Conservation (phyloP, 2,888 invertebrate genomes). For the Spisula subtruncata region DNA sequence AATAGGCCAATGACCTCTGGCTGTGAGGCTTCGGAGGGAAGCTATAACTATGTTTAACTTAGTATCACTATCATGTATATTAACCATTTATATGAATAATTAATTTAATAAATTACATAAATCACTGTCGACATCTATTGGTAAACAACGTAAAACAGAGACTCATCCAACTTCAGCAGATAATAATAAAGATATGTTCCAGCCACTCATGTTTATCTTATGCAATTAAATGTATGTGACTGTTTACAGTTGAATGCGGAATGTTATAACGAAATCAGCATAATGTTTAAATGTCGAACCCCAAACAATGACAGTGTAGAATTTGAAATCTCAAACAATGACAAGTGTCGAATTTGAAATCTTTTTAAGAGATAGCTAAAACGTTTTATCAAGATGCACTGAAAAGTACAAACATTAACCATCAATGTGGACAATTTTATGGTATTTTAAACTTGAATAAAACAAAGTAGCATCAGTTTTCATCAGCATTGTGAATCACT, state of each 20-base stretch:
- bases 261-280: not conserved
- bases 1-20: too few relatives aligned
- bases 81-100: too few relatives aligned
- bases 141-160: too few relatives aligned
- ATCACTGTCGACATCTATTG: too few relatives aligned
- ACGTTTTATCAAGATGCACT: not conserved
- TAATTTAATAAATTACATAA: too few relatives aligned
- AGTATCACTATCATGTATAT: too few relatives aligned
- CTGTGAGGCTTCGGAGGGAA: too few relatives aligned
- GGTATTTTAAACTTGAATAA: conserved; percentile 5
- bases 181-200: too few relatives aligned
- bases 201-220: too few relatives aligned
- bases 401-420: not conserved
- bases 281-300: not conserved
- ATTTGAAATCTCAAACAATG: not conserved
- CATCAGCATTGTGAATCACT: not conserved
- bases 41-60: too few relatives aligned
- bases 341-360: not conserved
- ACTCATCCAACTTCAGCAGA: too few relatives aligned
- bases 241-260: not conserved
- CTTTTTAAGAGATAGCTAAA: not conserved
- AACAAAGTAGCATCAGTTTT: conserved; percentile 1
- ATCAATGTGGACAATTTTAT: not conserved
- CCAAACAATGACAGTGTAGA: not conserved
- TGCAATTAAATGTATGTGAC: not conserved